Evolutionary conservation across 2,113 vertebrate species (phyloP).

Genomic region (Anarrhichthys ocellatus): DNA sequence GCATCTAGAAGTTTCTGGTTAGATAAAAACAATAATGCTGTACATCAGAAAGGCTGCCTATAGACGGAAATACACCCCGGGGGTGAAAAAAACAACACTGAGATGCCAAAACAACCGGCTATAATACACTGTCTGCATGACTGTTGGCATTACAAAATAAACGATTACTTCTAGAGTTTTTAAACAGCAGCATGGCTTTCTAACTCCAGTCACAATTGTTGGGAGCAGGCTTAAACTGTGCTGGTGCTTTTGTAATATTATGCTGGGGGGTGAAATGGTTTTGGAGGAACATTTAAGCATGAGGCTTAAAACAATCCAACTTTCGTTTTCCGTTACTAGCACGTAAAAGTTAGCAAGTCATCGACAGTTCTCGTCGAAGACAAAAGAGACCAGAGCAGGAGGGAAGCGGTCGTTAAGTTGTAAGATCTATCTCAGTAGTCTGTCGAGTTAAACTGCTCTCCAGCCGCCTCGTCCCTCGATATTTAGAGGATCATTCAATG

Average conservation of each 20-base stretch:
- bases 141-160: neutral
- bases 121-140: neutral
- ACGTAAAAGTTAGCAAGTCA: neutral
- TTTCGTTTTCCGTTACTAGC: neutral
- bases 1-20: slow-evolving; percentile 91
- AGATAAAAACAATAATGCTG: slow-evolving; percentile 10
- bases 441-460: neutral
- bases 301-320: neutral
- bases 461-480: neutral
- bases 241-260: neutral
- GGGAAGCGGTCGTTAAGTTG: neutral
- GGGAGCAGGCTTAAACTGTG: neutral
- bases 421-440: neutral
- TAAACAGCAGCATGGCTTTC: neutral
- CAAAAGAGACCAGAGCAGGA: neutral
- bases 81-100: neutral
- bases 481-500: neutral
- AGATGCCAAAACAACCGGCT: neutral
- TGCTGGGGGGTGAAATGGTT: neutral
- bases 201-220: neutral
- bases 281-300: neutral
- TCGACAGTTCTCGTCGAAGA: neutral
- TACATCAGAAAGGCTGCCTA: neutral
- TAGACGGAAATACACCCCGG: neutral
- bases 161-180: neutral